These are phyloP conservation scores for Nomada lathburiana DNA, from an alignment of 2,888 invertebrate genomes.

Conservation along the genomic window DNA sequence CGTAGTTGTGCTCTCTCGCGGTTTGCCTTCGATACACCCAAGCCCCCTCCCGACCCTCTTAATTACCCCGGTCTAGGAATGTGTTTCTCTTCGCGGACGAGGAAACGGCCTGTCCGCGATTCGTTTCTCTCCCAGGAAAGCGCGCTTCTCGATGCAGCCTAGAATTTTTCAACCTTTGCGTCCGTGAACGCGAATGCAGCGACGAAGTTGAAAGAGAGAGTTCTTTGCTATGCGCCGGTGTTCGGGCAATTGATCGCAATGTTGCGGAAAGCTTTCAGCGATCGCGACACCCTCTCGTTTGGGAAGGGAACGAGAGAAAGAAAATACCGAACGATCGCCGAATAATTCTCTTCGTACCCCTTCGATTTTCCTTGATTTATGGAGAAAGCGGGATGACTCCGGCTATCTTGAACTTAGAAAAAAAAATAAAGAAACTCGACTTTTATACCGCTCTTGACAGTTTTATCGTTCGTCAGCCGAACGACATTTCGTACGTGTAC, in stretches of 20 bases:
- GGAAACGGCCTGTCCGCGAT: conserved; percentile 29
- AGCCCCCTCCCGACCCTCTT: conserved; percentile 32
- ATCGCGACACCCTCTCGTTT: neutral
- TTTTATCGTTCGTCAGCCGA: conserved; percentile 48
- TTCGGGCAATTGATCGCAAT: conserved; percentile 2
- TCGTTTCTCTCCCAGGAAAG: conserved; percentile 2
- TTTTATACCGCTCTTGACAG: conserved; percentile 68
- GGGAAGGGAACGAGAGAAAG: too few relatives aligned
- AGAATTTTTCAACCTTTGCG: conserved; percentile 22
- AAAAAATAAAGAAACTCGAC: conserved; percentile 62
- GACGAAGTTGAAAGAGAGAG: conserved; percentile 17
- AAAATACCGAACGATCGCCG: too few relatives aligned
- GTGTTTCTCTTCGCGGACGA: conserved; percentile 39
- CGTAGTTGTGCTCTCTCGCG: conserved; percentile 50
- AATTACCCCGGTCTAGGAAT: conserved; percentile 41
- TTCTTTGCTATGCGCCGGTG: neutral
- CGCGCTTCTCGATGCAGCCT: neutral
- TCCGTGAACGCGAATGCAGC: conserved; percentile 7
- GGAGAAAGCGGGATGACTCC: neutral
- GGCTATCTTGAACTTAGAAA: neutral
- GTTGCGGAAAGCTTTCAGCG: neutral
- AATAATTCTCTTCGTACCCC: too few relatives aligned
- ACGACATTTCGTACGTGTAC: conserved; percentile 62
- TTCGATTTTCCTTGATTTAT: neutral
- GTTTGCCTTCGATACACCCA: conserved; percentile 28